phyloP scores from a whole-genome alignment of 2,888 invertebrate genomes.

The Hetaerina titia region DNA sequence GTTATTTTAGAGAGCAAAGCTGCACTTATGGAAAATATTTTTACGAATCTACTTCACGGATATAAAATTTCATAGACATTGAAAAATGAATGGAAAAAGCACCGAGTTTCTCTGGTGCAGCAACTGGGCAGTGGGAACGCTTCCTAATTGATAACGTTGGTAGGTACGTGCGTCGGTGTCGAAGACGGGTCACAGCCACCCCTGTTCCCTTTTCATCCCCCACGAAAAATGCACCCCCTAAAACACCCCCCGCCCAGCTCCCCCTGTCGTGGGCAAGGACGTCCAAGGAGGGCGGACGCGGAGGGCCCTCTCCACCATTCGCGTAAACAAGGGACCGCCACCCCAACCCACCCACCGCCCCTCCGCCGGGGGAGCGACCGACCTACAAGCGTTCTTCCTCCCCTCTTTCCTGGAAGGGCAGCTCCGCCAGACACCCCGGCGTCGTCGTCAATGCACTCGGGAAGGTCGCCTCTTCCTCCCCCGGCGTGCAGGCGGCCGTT shows the following conservation, averaged over 20 bases:
- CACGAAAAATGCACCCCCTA: not conserved
- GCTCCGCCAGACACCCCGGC: not conserved
- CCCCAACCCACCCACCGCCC: not conserved
- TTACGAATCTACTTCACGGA: no score
- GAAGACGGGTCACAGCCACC: no score
- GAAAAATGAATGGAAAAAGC: no score
- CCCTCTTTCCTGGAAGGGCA: slow-evolving; percentile 16
- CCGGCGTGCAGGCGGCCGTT: not conserved
- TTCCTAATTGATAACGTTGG: no score
- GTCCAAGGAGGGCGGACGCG: not conserved
- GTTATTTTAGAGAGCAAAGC: no score
- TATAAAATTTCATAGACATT: no score
- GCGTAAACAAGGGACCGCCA: not conserved
- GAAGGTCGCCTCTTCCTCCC: not conserved
- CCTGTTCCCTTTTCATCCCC: no score
- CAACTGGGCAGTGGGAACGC: no score
- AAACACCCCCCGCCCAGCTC: not conserved
- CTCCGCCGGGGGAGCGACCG: no score
- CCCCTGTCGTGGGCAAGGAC: not conserved
- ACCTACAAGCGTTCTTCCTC: not conserved
- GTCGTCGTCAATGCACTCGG: not conserved
- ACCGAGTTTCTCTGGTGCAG: no score
- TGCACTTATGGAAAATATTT: no score
- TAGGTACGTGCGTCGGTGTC: no score
- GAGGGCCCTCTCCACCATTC: not conserved